Evolutionary conservation across 2,888 invertebrate genomes (phyloP), one percentile per base, ranked within the genome.

Genomic region (Phyllotreta cruciferae): DNA sequence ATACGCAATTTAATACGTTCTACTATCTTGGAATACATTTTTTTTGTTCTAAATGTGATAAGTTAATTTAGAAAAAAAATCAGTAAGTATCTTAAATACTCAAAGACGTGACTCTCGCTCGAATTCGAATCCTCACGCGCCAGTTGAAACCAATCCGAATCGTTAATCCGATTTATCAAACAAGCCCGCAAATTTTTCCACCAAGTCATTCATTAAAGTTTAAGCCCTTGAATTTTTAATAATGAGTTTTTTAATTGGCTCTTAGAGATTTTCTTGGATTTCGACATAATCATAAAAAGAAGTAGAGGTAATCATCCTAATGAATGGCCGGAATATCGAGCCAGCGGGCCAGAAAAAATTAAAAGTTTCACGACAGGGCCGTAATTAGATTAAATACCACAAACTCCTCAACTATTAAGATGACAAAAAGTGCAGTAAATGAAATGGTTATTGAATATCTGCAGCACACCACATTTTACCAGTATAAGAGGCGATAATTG

Each of bases 341-440:
- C 41, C 34, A 37, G 52, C 6, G 54, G 13, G 53, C 42, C 47
- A 47, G 39, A 47, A 63, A 35, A 53, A 67, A 62, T 64, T 62
- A 70, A 71, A 70, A 71, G 58, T 56, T 62, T 58, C n/a, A 6
- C 7, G 34, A 9, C 49, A 49, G 49, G 35, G n/a, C n/a, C 49
- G 49, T 34, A 49, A 6, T 47, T 34, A 14, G 47, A 13, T 10
- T 13, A 10, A 41, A 41, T 41, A n/a, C 41, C 24, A 24, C 24
- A 24, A 24, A 24, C 24, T 24, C 24, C 24, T 24, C 1, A 24
- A 24, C 24, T 24, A 24, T 24, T 4, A 24, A 4, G 24, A 24
- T 24, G 24, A 24, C 24, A 24, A 24, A 24, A 24, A 24, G 4
- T 24, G 24, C 24, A 3, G 1, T 24, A 24, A 24, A 24, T 24